Evolutionary conservation across 2,888 invertebrate genomes (phyloP).

Genomic region (Cancer borealis): DNA sequence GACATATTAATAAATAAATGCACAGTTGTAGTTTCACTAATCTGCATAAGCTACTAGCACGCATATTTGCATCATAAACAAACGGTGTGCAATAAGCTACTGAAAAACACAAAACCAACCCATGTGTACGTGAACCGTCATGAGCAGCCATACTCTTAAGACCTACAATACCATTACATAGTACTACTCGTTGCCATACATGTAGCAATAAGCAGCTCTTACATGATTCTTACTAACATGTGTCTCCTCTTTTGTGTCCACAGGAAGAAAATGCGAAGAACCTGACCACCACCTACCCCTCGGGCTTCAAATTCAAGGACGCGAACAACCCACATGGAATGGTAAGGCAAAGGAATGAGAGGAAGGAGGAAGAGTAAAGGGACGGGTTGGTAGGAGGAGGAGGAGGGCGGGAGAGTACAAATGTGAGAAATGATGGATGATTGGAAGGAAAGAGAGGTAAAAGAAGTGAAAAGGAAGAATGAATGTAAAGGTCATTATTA

Average conservation of each 20-base stretch:
- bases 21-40: background rate
- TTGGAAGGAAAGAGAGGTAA: background rate
- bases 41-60: background rate
- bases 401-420: background rate
- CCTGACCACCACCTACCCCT: slow-evolving; percentile 74
- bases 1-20: background rate
- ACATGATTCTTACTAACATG: background rate
- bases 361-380: background rate
- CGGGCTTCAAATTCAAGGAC: slow-evolving; percentile 69
- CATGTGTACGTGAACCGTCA: background rate
- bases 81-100: background rate
- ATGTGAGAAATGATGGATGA: background rate
- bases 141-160: background rate
- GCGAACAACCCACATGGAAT: slow-evolving; percentile 54
- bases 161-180: background rate
- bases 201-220: background rate
- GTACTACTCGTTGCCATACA: background rate
- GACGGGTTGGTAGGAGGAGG: background rate
- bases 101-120: background rate
- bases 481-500: background rate
- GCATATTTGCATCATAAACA: background rate
- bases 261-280: slow-evolving; percentile 64
- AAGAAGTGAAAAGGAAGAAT: background rate
- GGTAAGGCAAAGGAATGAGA: slow-evolving; percentile 42
- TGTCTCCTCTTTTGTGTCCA: background rate